Evolutionary conservation across 2,113 vertebrate species (phyloP).

Genomic region (Passer montanus): DNA sequence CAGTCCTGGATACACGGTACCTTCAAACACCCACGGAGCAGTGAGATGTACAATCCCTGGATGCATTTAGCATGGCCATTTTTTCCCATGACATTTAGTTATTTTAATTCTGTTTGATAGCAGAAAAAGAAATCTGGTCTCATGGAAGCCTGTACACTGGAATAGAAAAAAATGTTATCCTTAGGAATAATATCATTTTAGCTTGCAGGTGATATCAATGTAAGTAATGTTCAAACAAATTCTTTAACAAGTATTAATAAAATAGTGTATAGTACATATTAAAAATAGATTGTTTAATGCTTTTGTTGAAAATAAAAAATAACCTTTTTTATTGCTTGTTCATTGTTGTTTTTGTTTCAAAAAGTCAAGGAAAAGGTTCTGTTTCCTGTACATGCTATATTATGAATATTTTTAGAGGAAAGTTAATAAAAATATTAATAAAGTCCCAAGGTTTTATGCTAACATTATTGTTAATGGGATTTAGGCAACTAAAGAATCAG

Average conservation of each 20-base stretch:
- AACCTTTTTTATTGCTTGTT: not conserved
- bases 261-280: not conserved
- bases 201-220: not conserved
- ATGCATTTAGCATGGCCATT: not conserved
- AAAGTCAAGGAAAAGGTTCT: not conserved
- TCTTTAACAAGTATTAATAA: not conserved
- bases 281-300: not conserved
- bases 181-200: not conserved
- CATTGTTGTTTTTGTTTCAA: not conserved
- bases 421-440: not conserved
- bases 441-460: not conserved
- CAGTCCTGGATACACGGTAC: not conserved
- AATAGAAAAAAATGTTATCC: not conserved
- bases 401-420: not conserved
- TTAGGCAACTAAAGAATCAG: not conserved
- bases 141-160: not conserved
- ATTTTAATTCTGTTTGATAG: not conserved
- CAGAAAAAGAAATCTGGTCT: not conserved
- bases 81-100: not conserved
- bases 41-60: not conserved
- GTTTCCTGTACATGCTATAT: not conserved
- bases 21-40: not conserved
- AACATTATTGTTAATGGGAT: not conserved
- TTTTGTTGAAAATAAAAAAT: not conserved
- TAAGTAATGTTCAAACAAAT: not conserved